These are phyloP conservation scores for Thrips palmi DNA, from an alignment of 1,140 invertebrate genomes.

Conservation along the genomic window DNA sequence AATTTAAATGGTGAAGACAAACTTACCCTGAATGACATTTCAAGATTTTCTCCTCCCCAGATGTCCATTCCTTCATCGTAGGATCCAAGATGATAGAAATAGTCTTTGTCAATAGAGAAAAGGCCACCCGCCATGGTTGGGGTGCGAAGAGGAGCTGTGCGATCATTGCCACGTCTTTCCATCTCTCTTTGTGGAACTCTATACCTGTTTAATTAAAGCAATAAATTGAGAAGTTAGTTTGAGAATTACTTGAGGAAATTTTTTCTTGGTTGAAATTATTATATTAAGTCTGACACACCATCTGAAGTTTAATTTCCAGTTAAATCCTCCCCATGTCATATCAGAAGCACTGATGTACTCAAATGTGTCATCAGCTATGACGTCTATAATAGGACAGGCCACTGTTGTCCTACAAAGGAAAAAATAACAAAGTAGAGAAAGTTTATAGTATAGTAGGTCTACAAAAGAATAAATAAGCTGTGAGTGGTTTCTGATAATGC, in stretches of 20 bases:
- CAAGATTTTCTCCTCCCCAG: constrained; percentile 98
- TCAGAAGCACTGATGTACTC: constrained; percentile 88
- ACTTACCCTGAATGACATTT: constrained; percentile 96
- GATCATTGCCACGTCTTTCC: constrained; percentile 70
- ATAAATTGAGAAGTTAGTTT: constrained; percentile 8
- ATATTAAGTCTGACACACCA: constrained; percentile 43
- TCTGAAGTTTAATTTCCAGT: constrained; percentile 96
- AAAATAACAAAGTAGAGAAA: constrained; percentile 10
- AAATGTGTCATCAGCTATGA: constrained; percentile 94
- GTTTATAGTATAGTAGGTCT: neutral
- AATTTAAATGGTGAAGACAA: constrained; percentile 1
- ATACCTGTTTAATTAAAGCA: no score
- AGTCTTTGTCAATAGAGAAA: constrained; percentile 91
- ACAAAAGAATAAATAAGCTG: neutral
- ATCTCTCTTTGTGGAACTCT: constrained; percentile 89
- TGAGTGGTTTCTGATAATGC: neutral
- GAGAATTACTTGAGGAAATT: constrained; percentile 1
- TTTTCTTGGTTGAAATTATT: constrained; percentile 2
- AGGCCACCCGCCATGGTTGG: constrained; percentile 99
- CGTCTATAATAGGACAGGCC: constrained; percentile 95
- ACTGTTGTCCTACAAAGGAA: constrained; percentile 53
- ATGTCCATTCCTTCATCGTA: constrained; percentile 99
- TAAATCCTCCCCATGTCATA: constrained; percentile 94
- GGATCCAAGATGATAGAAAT: constrained; percentile 91
- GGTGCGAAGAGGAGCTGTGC: constrained; percentile 76